Percentiles rank a stretch among this genome's conserved stretches.
Evolutionary conservation across 2,797 vertebrate species (phyloP).

Genomic region (Onychomys arenicola): DNA sequence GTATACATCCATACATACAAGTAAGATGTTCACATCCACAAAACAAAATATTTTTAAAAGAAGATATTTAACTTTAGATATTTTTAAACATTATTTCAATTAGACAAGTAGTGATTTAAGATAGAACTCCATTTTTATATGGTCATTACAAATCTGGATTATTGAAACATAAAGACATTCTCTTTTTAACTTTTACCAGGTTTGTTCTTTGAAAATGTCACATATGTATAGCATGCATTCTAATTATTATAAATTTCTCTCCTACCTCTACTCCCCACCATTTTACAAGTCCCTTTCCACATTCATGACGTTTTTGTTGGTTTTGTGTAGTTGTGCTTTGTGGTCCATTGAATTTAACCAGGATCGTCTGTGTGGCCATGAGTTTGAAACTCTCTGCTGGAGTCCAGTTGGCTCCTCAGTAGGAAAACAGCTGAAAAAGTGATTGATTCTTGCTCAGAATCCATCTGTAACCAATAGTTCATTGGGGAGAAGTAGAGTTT

Average conservation of each 20-base stretch:
- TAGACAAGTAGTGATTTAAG: conserved; percentile 61
- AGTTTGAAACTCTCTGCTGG: not conserved
- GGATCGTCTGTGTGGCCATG: not conserved
- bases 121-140: conserved; percentile 56
- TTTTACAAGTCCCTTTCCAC: not conserved
- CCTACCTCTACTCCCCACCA: not conserved
- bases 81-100: conserved; percentile 7
- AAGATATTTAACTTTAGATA: conserved; percentile 48
- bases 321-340: not conserved
- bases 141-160: conserved; percentile 40
- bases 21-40: not conserved
- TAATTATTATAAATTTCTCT: not conserved
- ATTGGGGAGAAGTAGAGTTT: not conserved
- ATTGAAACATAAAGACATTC: conserved; percentile 46
- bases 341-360: not conserved
- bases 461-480: not conserved
- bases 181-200: not conserved
- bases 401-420: not conserved
- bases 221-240: not conserved
- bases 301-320: too few relatives aligned
- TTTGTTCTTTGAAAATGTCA: not conserved
- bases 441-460: not conserved
- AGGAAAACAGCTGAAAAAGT: not conserved
- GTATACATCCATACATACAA: not conserved
- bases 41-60: not conserved